A percentile compares a stretch with the other conserved stretches of the same genome.
Conservation (phyloP, 2,113 vertebrate species). For the Callocephalon fimbriatum region DNA sequence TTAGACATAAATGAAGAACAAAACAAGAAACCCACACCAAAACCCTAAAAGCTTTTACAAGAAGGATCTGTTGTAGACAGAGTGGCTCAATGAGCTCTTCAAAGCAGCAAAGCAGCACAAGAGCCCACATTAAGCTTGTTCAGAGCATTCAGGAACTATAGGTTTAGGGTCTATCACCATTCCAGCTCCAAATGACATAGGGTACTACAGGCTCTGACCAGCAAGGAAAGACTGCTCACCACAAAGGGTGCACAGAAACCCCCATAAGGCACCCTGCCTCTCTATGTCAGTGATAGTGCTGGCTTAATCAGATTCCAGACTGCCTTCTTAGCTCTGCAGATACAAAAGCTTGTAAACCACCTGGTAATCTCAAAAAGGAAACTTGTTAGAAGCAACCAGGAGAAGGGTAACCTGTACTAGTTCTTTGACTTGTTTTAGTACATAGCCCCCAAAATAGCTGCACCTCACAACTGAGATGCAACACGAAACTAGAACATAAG, state of each 20-base stretch:
- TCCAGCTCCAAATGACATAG: not conserved
- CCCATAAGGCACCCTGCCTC: not conserved
- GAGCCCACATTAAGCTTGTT: not conserved
- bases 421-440: not conserved
- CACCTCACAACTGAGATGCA: not conserved
- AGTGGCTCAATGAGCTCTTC: not conserved
- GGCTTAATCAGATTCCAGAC: not conserved
- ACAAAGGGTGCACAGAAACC: accelerated
- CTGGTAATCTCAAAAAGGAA: not conserved
- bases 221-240: not conserved
- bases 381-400: not conserved
- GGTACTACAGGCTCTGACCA: not conserved
- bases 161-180: not conserved
- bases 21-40: not conserved
- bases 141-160: not conserved
- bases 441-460: not conserved
- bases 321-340: not conserved
- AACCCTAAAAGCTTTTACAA: not conserved
- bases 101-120: not conserved
- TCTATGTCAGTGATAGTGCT: not conserved
- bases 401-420: not conserved
- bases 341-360: not conserved
- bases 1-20: not conserved
- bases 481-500: not conserved
- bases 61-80: not conserved